A percentile compares a stretch with the other conserved stretches of the same genome.
Evolutionary conservation across 1,140 invertebrate genomes (phyloP).

Genomic region (Tenebrio molitor): DNA sequence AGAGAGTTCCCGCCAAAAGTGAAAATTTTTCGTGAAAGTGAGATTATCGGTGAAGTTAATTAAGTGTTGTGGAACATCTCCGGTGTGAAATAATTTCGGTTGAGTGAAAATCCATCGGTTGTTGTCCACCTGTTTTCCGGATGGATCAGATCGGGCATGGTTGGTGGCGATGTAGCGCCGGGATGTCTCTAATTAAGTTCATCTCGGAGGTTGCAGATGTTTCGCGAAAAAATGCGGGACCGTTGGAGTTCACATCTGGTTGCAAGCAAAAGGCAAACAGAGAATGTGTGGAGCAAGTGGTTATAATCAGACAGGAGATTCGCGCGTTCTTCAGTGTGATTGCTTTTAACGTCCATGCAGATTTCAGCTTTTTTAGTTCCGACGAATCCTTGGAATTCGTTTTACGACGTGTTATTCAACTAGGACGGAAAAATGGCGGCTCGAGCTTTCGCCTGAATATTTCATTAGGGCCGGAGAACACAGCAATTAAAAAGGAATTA

Average conservation of each 20-base stretch:
- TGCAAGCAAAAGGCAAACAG: conserved; percentile 23
- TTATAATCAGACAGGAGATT: background rate
- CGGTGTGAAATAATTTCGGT: background rate
- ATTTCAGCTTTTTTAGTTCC: conserved; percentile 2
- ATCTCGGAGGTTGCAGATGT: conserved; percentile 48
- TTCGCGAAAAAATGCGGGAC: conserved; percentile 51
- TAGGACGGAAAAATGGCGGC: too few species aligned
- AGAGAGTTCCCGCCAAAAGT: too few species aligned
- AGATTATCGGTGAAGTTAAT: too few species aligned
- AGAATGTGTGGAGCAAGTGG: conserved; percentile 9
- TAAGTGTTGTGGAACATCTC: too few species aligned
- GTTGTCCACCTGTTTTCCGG: background rate
- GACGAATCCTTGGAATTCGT: too few species aligned
- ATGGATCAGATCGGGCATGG: background rate
- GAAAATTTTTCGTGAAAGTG: too few species aligned
- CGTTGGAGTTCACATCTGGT: conserved; percentile 51
- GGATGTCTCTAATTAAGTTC: conserved; percentile 50
- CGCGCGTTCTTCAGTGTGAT: conserved; percentile 12
- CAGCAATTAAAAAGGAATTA: too few species aligned
- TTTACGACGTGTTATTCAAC: too few species aligned
- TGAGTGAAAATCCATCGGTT: too few species aligned
- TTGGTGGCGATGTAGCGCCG: conserved; percentile 23
- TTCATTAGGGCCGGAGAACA: too few species aligned
- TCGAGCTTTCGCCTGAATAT: too few species aligned
- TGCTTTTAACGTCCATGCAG: background rate